Evolutionary conservation across 2,888 invertebrate species (phyloP).

Genomic region (Tiliacea aurago): DNA sequence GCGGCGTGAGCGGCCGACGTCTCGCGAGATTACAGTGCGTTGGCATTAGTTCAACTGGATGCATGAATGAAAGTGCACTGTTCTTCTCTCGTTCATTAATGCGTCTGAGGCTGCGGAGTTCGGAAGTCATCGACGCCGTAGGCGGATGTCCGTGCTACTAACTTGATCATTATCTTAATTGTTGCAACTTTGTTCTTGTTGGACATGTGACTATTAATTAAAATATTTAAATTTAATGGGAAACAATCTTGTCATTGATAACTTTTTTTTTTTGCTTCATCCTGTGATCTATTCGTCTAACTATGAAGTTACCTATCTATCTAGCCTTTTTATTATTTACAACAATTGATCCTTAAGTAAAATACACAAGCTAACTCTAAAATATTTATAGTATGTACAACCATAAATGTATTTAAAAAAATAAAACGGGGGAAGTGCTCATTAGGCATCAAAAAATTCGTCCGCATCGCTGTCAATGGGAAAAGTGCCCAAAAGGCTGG

Average conservation of each 20-base stretch:
- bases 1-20: constrained; percentile 78
- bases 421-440: no score
- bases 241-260: background rate
- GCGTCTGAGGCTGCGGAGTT: constrained; percentile 63
- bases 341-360: no score
- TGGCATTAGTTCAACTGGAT: constrained; percentile 78
- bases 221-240: background rate
- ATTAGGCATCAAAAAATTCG: no score
- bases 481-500: no score
- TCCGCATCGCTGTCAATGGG: no score
- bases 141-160: constrained; percentile 66
- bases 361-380: no score
- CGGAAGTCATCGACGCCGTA: constrained; percentile 59
- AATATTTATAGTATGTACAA: no score
- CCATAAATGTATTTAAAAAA: no score
- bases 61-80: constrained; percentile 83
- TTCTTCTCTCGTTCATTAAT: constrained; percentile 63
- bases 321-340: background rate
- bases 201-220: constrained; percentile 13
- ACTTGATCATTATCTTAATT: constrained; percentile 41
- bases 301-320: background rate
- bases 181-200: constrained; percentile 20
- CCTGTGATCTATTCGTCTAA: background rate
- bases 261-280: background rate
- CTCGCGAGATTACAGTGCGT: constrained; percentile 86